Evolutionary conservation across 2,113 vertebrate species (phyloP).

Genomic region (Girardinichthys multiradiatus): DNA sequence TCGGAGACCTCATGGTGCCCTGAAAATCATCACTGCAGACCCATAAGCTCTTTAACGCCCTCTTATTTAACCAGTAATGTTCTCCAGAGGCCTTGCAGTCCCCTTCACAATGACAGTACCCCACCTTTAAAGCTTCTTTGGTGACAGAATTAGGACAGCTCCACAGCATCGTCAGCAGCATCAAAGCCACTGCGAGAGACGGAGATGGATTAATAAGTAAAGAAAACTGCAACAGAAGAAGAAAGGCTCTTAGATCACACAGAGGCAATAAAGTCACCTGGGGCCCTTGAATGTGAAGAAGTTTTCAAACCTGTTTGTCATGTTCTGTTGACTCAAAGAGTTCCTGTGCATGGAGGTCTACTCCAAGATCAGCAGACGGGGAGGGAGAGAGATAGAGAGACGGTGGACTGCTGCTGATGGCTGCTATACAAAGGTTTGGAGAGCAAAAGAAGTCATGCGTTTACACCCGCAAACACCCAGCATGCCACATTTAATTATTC

Average conservation of each 20-base stretch:
- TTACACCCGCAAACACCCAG: conserved; percentile 43
- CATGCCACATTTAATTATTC: conserved; percentile 67
- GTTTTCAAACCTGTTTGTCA: conserved; percentile 63
- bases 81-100: conserved; percentile 34
- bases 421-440: conserved; percentile 32
- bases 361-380: conserved; percentile 39
- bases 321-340: conserved; percentile 26
- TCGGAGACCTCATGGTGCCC: conserved; percentile 27
- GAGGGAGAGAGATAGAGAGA: conserved; percentile 10
- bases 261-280: conserved; percentile 44
- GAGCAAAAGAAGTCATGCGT: conserved; percentile 41
- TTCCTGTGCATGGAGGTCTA: conserved; percentile 30
- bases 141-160: conserved; percentile 76
- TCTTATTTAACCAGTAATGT: conserved; percentile 22
- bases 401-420: conserved; percentile 30
- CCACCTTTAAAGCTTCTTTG: conserved; percentile 52
- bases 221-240: conserved; percentile 59
- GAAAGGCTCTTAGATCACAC: conserved; percentile 54
- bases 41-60: conserved; percentile 24
- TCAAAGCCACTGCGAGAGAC: conserved; percentile 61
- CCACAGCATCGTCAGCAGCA: conserved; percentile 35
- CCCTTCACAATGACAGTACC: conserved; percentile 25
- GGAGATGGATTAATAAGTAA: conserved; percentile 74
- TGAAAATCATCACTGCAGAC: conserved; percentile 27
- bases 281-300: conserved; percentile 27